Evolutionary conservation across 2,797 vertebrate species (phyloP).

Genomic region (Pogoniulus pusillus): DNA sequence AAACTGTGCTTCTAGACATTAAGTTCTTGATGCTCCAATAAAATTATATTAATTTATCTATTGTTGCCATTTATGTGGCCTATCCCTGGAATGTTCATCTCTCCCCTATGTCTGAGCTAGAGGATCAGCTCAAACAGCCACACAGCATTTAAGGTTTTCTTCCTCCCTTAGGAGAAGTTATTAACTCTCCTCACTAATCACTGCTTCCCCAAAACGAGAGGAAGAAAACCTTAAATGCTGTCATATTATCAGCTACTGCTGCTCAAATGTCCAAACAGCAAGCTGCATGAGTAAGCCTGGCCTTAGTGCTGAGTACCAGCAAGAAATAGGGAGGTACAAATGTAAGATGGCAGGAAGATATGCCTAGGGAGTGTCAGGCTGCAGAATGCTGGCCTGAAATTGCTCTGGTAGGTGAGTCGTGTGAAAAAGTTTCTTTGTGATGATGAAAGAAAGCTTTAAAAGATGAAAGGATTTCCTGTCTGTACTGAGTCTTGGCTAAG

Average conservation of each 20-base stretch:
- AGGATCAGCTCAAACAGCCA: no score
- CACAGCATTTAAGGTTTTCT: not conserved
- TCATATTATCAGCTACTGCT: not conserved
- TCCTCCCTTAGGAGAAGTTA: not conserved
- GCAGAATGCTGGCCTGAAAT: constrained; percentile 36
- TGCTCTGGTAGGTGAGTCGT: not conserved
- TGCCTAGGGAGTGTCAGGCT: constrained; percentile 41
- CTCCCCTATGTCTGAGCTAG: no score
- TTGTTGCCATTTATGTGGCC: no score
- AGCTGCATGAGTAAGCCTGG: not conserved
- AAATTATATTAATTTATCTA: no score
- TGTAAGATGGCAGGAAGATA: not conserved
- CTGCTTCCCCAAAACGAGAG: not conserved
- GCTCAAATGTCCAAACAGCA: not conserved
- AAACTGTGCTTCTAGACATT: no score
- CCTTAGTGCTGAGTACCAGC: not conserved
- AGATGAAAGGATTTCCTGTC: constrained; percentile 22
- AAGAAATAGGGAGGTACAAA: constrained; percentile 7
- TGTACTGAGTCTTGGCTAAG: not conserved
- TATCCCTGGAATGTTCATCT: no score
- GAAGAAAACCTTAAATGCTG: no score
- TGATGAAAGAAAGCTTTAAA: constrained; percentile 37
- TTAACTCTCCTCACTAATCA: not conserved
- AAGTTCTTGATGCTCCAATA: no score
- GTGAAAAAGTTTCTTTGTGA: constrained; percentile 2